Percentiles rank a stretch among this genome's conserved stretches.
Evolutionary conservation across 2,113 vertebrate genomes (phyloP).

Genomic region (Saguinus imperator): DNA sequence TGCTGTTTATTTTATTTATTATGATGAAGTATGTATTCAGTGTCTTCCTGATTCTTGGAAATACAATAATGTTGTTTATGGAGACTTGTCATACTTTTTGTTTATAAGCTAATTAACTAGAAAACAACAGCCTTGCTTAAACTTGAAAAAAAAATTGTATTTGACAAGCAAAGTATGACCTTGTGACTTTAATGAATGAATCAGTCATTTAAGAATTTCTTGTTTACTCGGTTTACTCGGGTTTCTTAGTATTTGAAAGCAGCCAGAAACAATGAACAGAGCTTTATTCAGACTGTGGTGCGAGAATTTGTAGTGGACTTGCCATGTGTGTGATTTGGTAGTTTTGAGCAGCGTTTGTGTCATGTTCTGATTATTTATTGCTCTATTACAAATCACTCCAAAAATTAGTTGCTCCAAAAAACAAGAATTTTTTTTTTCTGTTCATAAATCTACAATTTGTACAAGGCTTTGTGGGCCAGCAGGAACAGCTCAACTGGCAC

Average conservation of each 20-base stretch:
- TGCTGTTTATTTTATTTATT: neutral
- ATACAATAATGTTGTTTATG: neutral
- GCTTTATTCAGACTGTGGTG: neutral
- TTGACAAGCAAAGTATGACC: conserved; percentile 2
- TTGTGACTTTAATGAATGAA: neutral
- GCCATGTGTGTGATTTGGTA: neutral
- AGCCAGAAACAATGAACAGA: neutral
- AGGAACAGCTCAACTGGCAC: neutral
- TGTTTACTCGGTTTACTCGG: neutral
- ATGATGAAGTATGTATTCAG: neutral
- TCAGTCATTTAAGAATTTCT: neutral
- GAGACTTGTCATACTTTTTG: conserved; percentile 11
- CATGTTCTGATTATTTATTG: neutral
- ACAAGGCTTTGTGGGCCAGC: neutral
- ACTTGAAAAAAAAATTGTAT: neutral
- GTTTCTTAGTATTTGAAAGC: neutral
- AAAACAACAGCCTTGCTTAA: conserved; percentile 34
- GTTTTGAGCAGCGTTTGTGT: neutral
- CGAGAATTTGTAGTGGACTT: neutral
- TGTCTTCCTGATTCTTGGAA: conserved; percentile 31
- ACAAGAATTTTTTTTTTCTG: neutral
- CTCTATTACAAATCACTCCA: neutral
- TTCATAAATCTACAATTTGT: neutral
- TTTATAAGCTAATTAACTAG: conserved; percentile 43
- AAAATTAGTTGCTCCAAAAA: neutral